A percentile compares a stretch with the other conserved stretches of the same genome.
Conservation (phyloP, 2,888 invertebrate species). For the Tholera decimalis region DNA sequence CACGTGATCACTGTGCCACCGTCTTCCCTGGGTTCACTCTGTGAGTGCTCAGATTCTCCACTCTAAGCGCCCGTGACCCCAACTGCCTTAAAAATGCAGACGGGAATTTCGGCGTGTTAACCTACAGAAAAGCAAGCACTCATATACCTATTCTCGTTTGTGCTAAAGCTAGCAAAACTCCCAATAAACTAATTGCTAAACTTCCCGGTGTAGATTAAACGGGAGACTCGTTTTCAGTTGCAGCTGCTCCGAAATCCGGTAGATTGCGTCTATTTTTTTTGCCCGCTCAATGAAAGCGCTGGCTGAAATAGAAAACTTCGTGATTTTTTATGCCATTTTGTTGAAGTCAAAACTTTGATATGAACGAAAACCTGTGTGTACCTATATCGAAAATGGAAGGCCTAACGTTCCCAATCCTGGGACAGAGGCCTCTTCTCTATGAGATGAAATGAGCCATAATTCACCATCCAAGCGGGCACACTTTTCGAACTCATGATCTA, state of each 20-base stretch:
- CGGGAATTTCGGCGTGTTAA: neutral
- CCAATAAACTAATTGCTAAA: constrained; percentile 59
- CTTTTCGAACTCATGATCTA: too few relatives aligned
- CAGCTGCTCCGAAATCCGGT: constrained; percentile 52
- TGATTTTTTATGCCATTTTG: constrained; percentile 26
- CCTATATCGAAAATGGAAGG: too few relatives aligned
- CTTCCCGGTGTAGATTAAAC: constrained; percentile 41
- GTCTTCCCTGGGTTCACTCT: too few relatives aligned
- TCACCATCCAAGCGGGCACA: too few relatives aligned
- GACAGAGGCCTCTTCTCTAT: too few relatives aligned
- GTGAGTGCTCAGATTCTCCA: too few relatives aligned
- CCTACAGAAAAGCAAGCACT: neutral
- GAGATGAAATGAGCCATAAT: too few relatives aligned
- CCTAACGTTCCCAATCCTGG: too few relatives aligned
- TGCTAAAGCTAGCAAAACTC: constrained; percentile 4
- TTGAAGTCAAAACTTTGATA: constrained; percentile 18
- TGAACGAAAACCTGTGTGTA: too few relatives aligned
- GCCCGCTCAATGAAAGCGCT: constrained; percentile 46
- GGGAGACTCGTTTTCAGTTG: constrained; percentile 48
- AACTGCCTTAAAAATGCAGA: neutral
- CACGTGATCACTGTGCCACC: too few relatives aligned
- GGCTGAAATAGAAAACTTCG: constrained; percentile 41
- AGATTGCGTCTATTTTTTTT: constrained; percentile 51
- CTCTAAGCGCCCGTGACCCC: too few relatives aligned
- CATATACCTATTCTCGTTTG: constrained; percentile 28